Conservation (phyloP, 2,113 vertebrate species). For the Marmota monax region DNA sequence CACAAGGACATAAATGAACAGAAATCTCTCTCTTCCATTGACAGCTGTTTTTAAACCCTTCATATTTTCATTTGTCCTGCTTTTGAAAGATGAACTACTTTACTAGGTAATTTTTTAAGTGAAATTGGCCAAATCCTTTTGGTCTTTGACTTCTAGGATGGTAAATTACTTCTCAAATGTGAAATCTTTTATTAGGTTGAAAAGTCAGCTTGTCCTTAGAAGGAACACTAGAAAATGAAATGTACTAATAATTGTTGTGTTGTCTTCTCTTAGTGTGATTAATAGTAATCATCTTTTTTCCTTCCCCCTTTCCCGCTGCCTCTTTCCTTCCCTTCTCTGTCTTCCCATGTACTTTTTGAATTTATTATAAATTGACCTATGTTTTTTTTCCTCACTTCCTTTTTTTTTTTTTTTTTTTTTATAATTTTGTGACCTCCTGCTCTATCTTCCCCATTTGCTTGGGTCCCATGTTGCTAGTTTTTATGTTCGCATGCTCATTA, state of each 20-base stretch:
- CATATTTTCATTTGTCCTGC: not conserved
- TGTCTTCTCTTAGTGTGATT: conserved; percentile 82
- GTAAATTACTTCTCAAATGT: not conserved
- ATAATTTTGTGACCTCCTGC: not conserved
- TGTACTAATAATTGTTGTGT: conserved; percentile 48
- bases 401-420: conserved; percentile 23
- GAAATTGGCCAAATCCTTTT: not conserved
- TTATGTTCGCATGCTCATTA: conserved; percentile 88
- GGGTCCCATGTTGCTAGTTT: conserved; percentile 81
- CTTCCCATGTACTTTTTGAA: conserved; percentile 56
- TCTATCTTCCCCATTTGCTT: conserved; percentile 56
- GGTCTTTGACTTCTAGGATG: conserved; percentile 4
- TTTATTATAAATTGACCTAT: conserved; percentile 59
- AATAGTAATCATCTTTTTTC: conserved; percentile 86
- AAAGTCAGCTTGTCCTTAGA: conserved; percentile 36
- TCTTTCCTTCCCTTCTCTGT: conserved; percentile 75
- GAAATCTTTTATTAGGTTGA: not conserved
- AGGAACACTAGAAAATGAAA: not conserved
- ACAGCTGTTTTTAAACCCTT: not conserved
- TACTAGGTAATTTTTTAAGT: not conserved
- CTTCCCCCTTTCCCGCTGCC: conserved; percentile 77
- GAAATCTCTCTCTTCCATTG: not conserved
- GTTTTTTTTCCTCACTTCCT: conserved; percentile 66
- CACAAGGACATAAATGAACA: not conserved
- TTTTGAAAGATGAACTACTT: conserved; percentile 1